Evolutionary conservation across 2,113 vertebrate genomes (phyloP).

Genomic region (Sylvia atricapilla): DNA sequence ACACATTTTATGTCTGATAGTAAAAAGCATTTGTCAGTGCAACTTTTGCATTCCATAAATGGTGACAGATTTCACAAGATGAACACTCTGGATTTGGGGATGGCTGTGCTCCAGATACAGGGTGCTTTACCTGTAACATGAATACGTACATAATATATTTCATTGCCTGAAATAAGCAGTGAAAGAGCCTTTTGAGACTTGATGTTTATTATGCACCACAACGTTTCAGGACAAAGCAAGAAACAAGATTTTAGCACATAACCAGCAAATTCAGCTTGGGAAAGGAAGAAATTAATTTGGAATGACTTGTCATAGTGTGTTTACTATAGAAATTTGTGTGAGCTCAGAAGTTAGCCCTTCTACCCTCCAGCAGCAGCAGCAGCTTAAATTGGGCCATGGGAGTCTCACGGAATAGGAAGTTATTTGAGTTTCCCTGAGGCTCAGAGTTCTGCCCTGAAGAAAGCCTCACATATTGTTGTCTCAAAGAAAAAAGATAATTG

Average conservation of each 20-base stretch:
- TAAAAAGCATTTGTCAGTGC: slow-evolving; percentile 7
- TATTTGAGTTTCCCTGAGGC: slow-evolving; percentile 28
- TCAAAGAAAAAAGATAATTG: background rate
- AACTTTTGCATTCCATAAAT: background rate
- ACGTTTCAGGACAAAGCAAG: background rate
- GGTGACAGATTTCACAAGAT: background rate
- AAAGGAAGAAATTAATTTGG: slow-evolving; percentile 29
- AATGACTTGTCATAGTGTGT: slow-evolving; percentile 13
- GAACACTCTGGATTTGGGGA: background rate
- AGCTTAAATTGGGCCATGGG: slow-evolving; percentile 36
- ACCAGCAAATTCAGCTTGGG: background rate
- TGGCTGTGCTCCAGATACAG: background rate
- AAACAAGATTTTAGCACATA: slow-evolving; percentile 5
- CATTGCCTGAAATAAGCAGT: slow-evolving; percentile 25
- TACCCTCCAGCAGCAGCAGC: background rate
- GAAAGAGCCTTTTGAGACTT: background rate
- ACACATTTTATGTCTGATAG: slow-evolving; percentile 4
- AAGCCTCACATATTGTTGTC: slow-evolving; percentile 2
- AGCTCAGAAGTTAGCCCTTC: slow-evolving; percentile 23
- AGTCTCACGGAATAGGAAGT: background rate
- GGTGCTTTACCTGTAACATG: background rate
- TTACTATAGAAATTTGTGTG: slow-evolving; percentile 21
- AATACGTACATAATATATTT: background rate
- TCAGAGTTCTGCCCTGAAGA: slow-evolving; percentile 13
- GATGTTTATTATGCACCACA: slow-evolving; percentile 10